Evolutionary conservation across 1,140 invertebrate species (phyloP), one percentile per base, ranked within the genome.

Genomic region (Caenorhabditis briggsae): DNA sequence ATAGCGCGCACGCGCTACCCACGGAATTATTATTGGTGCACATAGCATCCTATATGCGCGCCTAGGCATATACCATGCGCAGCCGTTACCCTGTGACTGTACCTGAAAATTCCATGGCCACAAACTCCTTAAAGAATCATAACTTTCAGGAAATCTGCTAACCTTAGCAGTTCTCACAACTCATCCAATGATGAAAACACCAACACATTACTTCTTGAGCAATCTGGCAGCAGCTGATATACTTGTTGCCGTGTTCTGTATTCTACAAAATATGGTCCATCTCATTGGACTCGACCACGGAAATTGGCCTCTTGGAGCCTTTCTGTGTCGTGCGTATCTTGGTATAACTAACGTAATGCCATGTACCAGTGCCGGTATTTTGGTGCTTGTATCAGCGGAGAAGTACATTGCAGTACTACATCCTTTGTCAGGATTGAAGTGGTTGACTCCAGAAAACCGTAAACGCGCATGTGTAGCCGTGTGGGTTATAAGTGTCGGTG

Each of bases 221-320:
- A 90, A 90, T 82, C 84, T 90, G 14, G 91, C 91, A 12, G 83
- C 90, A 18, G 91, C 91, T 41, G 91, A 91, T 82, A 84, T 91
- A 16, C 86, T 92, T 9, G 90, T 91, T 14, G 84, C 90, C 0
- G 78, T 91, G 55, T 91, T 91, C 84, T 91, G 90, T 70, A 91
- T 91, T 53, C 84, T 91, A 18, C 91, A 91, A 82, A 91, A 91
- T 78, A 91, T 92, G 90, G 88, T 92, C 50, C 91, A 91, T 64
- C 86, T 91, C n/a, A 88, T 91, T 64, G 89, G 89, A 43, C 85
- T 83, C 12, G 84, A 90, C 53, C 88, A 89, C 82, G 90, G 86
- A 23, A 83, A 89, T 25, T 90, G 90, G 90, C 87, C 89, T 20
- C 84, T 90, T 43, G 90, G 90, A 50, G 83, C 41, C 53, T 56